Conservation (phyloP, 1,140 invertebrate species). For the Calephelis nemesis region DNA sequence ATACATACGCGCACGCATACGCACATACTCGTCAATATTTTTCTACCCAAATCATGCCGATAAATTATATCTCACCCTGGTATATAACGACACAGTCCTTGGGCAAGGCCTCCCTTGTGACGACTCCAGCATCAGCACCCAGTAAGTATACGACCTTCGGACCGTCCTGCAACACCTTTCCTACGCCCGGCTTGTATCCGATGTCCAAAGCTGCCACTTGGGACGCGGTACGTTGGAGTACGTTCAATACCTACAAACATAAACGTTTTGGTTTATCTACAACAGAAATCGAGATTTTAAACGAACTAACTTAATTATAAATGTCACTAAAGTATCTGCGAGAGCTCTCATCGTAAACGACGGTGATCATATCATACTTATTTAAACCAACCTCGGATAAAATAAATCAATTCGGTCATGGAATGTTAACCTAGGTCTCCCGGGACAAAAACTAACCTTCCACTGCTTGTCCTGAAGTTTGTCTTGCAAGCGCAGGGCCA, state of each 20-base stretch:
- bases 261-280: constrained; percentile 35
- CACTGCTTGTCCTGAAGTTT: constrained; percentile 72
- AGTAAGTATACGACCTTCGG: constrained; percentile 94
- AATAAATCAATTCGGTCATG: too few relatives aligned
- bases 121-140: constrained; percentile 93
- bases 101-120: constrained; percentile 89
- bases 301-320: too few relatives aligned
- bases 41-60: too few relatives aligned
- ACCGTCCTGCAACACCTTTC: constrained; percentile 83
- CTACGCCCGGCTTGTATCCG: constrained; percentile 92
- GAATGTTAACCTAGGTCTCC: too few relatives aligned
- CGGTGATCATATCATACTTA: too few relatives aligned
- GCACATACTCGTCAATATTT: too few relatives aligned
- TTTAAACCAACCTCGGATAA: too few relatives aligned
- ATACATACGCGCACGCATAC: too few relatives aligned
- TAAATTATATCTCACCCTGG: constrained; percentile 82
- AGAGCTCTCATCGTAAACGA: too few relatives aligned
- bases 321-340: too few relatives aligned
- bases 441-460: constrained; percentile 46
- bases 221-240: constrained; percentile 93
- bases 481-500: constrained; percentile 80
- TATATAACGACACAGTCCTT: constrained; percentile 95
- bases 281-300: not conserved
- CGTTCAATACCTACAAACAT: constrained; percentile 88
- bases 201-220: constrained; percentile 98